Base-by-base conservation (phyloP, 1,140 invertebrate species). In the Eupristina koningsbergeri region DNA sequence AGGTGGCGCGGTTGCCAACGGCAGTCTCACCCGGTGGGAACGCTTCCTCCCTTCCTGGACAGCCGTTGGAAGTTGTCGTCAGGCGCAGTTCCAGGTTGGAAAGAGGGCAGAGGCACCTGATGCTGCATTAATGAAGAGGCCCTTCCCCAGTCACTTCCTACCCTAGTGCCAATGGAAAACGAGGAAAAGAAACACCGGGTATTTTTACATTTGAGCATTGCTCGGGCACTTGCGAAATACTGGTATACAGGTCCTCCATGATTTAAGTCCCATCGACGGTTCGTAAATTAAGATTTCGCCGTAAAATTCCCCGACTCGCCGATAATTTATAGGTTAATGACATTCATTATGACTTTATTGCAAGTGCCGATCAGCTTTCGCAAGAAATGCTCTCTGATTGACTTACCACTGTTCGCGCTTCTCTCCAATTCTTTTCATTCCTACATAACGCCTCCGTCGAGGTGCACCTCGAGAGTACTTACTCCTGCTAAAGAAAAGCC, bases 31-130 rank as follows among this genome's bases (percentile, higher is more conserved):
- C 41, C 73, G 41, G n/a, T 74, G 73, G 29, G 45, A 74, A 74
- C 75, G 75, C 76, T 34, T 58, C n/a, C 63, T 58, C 39, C 80
- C 47, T 76, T 82, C 39, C 71, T 50, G 53, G 53, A 22, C 53
- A 5, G 53, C 13, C 47, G 9, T 17, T 17, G 47, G 17, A 17
- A n/a, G n/a, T n/a, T n/a, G n/a, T n/a, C n/a, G n/a, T n/a, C n/a
- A n/a, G n/a, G n/a, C n/a, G n/a, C n/a, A n/a, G n/a, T n/a, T n/a
- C n/a, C n/a, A n/a, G n/a, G n/a, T n/a, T n/a, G n/a, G n/a, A n/a
- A n/a, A n/a, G n/a, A n/a, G n/a, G n/a, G n/a, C n/a, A n/a, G n/a
- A n/a, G n/a, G n/a, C n/a, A n/a, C n/a, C n/a, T n/a, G n/a, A n/a
- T n/a, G n/a, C 53, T 26, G 53, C 53, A 58, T 58, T 58, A 58